Conservation (phyloP, 2,113 vertebrate genomes). For the Pedionomus torquatus region DNA sequence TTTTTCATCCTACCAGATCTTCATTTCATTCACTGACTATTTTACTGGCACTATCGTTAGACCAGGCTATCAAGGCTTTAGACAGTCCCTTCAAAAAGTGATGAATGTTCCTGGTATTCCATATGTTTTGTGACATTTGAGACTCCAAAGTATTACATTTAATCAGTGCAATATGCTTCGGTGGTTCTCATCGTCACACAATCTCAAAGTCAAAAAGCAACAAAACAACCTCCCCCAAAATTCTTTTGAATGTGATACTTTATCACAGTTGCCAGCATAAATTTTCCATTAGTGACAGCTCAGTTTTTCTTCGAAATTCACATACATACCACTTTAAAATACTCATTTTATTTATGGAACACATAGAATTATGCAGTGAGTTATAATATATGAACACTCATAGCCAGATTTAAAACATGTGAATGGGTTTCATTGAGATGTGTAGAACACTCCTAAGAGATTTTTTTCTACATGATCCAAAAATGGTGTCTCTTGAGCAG, state of each 20-base stretch:
- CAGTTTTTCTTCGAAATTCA: constrained; percentile 55
- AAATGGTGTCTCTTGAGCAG: neutral
- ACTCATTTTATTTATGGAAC: constrained; percentile 46
- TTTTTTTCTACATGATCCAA: neutral
- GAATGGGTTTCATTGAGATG: constrained; percentile 16
- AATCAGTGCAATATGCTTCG: constrained; percentile 63
- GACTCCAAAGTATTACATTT: constrained; percentile 47
- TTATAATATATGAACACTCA: constrained; percentile 10
- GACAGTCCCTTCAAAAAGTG: constrained; percentile 38
- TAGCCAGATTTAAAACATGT: constrained; percentile 15
- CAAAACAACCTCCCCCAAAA: constrained; percentile 47
- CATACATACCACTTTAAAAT: constrained; percentile 51
- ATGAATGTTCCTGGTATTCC: constrained; percentile 49
- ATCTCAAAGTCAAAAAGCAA: constrained; percentile 64
- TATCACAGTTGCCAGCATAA: constrained; percentile 57
- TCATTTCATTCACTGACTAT: constrained; percentile 11
- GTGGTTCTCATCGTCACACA: constrained; percentile 31
- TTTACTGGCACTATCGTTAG: constrained; percentile 14
- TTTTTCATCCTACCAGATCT: neutral
- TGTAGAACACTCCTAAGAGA: neutral
- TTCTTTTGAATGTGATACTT: constrained; percentile 36
- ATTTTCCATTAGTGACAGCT: constrained; percentile 52
- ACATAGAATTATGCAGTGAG: neutral
- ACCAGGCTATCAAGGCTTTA: constrained; percentile 60
- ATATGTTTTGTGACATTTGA: constrained; percentile 68